Base-by-base conservation (phyloP, 2,797 vertebrate species). In the Graptemys geographica region DNA sequence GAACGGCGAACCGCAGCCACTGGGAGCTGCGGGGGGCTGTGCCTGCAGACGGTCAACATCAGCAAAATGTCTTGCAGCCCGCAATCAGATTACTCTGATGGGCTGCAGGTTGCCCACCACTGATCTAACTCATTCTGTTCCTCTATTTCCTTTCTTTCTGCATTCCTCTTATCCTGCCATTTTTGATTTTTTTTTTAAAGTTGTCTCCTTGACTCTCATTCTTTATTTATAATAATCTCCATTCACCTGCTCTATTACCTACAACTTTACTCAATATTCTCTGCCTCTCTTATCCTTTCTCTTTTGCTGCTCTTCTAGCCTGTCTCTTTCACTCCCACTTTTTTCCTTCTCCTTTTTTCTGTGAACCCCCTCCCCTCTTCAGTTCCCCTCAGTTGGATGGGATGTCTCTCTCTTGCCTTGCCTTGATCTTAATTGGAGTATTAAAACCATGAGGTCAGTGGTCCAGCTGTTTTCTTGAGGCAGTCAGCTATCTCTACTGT, bases 61-160 rank as follows among this genome's bases (percentile, higher is more conserved):
- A 55, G 55, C 55, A 55, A 55, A 55, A 55, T 55, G 55, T 55
- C 55, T 55, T 23, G 4, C 4, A 9, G 55, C 23, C 55, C 23
- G 8, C 23, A 55, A 23, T 55, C 53, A 23, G 55, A 25, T 25
- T 55, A 55, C 8, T 21, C 8, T 55, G 53, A 55, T 23, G 53
- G 53, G 8, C 53, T 55, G 53, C 21, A 55, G 53, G 53, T 55
- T 23, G 53, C 53, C 19, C 53, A 9, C 8, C 53, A 55, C 21
- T 55, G 53, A 55, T 55, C 28, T 88, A 27, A 5, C 6, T 82
- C 5, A 5, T 2, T 86, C 28, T 51, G 12, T 74, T 18, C 89
- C 83, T 55, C 62, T 51, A 78, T 56, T 85, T 28, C 33, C 91
- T 92, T 18, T 89, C 9, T 62, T 69, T 92, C 86, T 90, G 11